Base-by-base conservation (phyloP, 92 coral and sea anemone species). In the Paramuricea clavata region DNA sequence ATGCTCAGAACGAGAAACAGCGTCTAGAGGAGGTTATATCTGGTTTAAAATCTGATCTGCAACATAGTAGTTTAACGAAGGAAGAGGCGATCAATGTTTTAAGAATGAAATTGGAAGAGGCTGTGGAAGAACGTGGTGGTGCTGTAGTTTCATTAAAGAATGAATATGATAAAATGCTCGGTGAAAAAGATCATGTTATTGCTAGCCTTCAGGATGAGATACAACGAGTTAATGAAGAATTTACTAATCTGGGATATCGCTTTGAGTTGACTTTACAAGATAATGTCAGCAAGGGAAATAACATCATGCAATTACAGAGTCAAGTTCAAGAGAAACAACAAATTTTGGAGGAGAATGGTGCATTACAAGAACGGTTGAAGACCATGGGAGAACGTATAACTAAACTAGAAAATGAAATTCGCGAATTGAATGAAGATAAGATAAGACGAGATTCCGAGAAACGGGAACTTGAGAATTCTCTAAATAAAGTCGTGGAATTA, bases 71-170 rank as follows among this genome's bases (percentile, higher is more conserved):
- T 12, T 33, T 26, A 11, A 79, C 84, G 21, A 79, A 60, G 39
- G 84, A 79, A 42, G 84, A 79, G 60, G 84, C 73, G 12, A 67
- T 79, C 16, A 79, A 79, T 23, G 84, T 79, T 35, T 79, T 79
- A 26, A 67, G 84, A 61, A 59, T n/a, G 73, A 79, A 79, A 44
- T 28, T 79, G 44, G 84, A 79, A 61, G 50, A 57, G 34, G 84
- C 84, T 0, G 84, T 79, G 31, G 84, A 79, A 27, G 84, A 79
- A 42, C 39, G 52, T 2, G 84, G 84, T 10, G 84, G 67, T 47
- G 32, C 67, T 59, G 47, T 65, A 0, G 60, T 36, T 2, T 79
- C 84, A 15, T 34, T 79, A 44, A 59, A 61, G 49, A 79, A 26
- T 7, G 84, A 79, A 47, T 79, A 79, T 47, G 47, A 79, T 61